phyloP scores from a whole-genome alignment of 1,140 invertebrate species.

The Lasioglossum baleicum region DNA sequence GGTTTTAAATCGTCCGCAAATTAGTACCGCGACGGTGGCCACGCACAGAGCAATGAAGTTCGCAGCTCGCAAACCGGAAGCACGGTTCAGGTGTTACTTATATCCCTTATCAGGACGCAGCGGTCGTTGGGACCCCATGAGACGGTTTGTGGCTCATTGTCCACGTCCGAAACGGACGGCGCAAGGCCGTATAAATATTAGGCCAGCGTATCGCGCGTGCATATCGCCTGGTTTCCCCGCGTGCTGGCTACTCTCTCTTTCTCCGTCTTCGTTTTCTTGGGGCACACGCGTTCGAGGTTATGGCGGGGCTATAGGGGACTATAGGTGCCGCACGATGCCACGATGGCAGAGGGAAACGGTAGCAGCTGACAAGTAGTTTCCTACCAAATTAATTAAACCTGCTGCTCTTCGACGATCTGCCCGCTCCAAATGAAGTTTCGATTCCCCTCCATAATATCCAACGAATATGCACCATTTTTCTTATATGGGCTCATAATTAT shows the following conservation, averaged over 20 bases:
- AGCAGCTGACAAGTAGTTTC: background rate
- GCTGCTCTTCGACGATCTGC: no score
- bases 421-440: no score
- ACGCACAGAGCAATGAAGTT: constrained; percentile 40
- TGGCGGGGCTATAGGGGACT: background rate
- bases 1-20: background rate
- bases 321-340: background rate
- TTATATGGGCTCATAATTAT: no score
- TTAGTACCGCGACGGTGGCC: background rate
- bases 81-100: constrained; percentile 71
- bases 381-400: no score
- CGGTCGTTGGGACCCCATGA: constrained; percentile 62
- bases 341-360: background rate
- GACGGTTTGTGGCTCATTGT: constrained; percentile 68
- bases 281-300: background rate
- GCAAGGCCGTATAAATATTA: constrained; percentile 68
- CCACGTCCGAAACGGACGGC: constrained; percentile 67
- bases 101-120: constrained; percentile 71
- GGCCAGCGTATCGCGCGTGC: constrained; percentile 43
- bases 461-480: no score
- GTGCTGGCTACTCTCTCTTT: constrained; percentile 25
- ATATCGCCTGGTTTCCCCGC: constrained; percentile 62
- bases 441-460: no score
- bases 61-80: constrained; percentile 64
- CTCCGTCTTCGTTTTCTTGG: constrained; percentile 38